These are phyloP conservation scores for Onychomys leucogaster DNA, from an alignment of 2,797 vertebrate species.

Conservation along the genomic window DNA sequence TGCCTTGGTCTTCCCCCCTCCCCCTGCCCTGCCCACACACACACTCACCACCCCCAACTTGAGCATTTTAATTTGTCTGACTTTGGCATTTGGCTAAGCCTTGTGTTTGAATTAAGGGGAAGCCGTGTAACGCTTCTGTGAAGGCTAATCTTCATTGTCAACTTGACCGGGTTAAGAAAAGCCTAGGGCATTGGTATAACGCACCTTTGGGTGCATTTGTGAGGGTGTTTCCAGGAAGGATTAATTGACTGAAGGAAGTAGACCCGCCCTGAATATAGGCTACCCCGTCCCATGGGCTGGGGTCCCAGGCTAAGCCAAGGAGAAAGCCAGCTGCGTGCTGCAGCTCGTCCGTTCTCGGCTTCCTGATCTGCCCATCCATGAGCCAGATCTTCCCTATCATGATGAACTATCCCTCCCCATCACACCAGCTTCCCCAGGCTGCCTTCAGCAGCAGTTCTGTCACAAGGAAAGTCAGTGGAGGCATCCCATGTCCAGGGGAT, in stretches of 20 bases:
- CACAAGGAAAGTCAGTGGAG: neutral
- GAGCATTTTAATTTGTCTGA: slow-evolving; percentile 19
- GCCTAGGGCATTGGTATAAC: neutral
- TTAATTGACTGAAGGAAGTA: neutral
- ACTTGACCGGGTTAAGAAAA: neutral
- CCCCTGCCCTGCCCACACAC: too few relatives aligned
- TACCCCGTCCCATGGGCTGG: neutral
- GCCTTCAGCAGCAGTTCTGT: neutral
- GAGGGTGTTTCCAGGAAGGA: neutral
- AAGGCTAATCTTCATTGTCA: neutral
- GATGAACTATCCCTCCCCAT: neutral
- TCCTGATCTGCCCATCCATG: neutral
- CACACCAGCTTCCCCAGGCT: neutral
- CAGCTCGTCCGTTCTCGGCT: neutral
- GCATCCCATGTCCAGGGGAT: neutral
- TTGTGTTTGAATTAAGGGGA: slow-evolving; percentile 22
- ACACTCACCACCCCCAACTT: neutral
- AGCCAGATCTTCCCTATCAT: neutral
- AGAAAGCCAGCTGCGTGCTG: neutral
- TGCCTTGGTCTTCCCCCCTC: neutral
- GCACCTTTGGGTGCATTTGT: neutral
- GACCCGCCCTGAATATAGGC: neutral
- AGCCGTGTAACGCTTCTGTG: neutral
- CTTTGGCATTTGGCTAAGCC: neutral
- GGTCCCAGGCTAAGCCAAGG: neutral